Percentiles rank a stretch among this genome's conserved stretches.
These are phyloP conservation scores for Baccha elongata DNA, from an alignment of 2,888 invertebrate species.

Conservation along the genomic window DNA sequence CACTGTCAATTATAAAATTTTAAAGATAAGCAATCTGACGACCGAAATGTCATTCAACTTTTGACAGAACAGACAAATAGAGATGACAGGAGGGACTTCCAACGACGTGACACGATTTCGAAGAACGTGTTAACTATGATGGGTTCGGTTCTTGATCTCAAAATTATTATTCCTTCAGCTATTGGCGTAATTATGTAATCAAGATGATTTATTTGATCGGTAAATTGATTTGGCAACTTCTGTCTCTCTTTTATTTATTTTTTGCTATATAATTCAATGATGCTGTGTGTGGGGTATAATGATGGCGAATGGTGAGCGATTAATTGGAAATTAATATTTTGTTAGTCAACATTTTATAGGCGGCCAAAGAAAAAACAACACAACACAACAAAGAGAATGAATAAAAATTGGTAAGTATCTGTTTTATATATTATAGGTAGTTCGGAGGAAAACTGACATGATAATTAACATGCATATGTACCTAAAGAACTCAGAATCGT, in stretches of 20 bases:
- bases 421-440: slow-evolving; percentile 23
- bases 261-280: slow-evolving; percentile 17
- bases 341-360: slow-evolving; percentile 20
- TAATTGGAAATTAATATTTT: slow-evolving; percentile 32
- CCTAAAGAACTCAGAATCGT: background rate
- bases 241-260: background rate
- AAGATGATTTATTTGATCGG: slow-evolving; percentile 7
- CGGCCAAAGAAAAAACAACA: background rate
- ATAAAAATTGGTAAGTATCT: slow-evolving; percentile 1
- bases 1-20: slow-evolving; percentile 4
- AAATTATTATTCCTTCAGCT: no score
- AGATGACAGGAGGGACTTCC: no score
- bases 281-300: slow-evolving; percentile 10
- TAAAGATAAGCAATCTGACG: background rate
- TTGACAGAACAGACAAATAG: no score
- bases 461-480: slow-evolving; percentile 21
- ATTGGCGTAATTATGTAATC: slow-evolving; percentile 6
- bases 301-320: slow-evolving; percentile 12
- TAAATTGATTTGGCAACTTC: background rate
- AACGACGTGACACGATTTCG: no score
- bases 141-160: no score
- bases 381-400: background rate
- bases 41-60: slow-evolving; percentile 25
- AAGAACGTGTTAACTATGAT: no score
- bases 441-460: slow-evolving; percentile 23